Conservation (phyloP, 64 coral and sea anemone genomes). For the Cladopsammia gracilis region DNA sequence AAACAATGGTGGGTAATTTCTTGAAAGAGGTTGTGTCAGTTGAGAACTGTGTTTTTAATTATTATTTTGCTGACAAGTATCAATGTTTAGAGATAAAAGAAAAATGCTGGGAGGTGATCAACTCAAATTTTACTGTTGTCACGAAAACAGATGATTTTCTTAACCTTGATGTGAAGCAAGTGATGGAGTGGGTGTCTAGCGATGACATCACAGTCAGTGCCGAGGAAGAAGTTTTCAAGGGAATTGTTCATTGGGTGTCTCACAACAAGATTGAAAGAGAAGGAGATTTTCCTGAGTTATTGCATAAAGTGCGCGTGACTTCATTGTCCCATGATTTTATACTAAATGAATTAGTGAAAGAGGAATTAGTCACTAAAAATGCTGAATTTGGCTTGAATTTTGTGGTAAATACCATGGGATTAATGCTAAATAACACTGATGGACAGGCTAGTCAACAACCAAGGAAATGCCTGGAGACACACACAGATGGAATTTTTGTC, state of each 20-base stretch:
- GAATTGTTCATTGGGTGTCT: constrained; percentile 62
- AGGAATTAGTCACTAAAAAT: constrained; percentile 35
- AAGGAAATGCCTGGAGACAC: constrained; percentile 51
- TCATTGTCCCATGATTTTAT: constrained; percentile 60
- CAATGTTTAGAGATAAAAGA: constrained; percentile 44
- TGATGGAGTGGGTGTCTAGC: constrained; percentile 51
- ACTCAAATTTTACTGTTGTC: constrained; percentile 60
- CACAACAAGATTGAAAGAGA: constrained; percentile 45
- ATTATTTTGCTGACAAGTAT: constrained; percentile 62
- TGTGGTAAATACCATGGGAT: not conserved
- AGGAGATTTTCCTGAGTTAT: constrained; percentile 55
- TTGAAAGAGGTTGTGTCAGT: constrained; percentile 6
- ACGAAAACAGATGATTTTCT: constrained; percentile 68
- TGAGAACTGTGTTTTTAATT: constrained; percentile 62
- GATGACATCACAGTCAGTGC: constrained; percentile 50
- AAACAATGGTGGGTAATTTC: constrained; percentile 55
- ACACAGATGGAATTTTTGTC: constrained; percentile 46
- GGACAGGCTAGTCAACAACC: not conserved
- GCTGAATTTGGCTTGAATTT: constrained; percentile 38
- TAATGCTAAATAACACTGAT: not conserved
- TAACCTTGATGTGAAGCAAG: constrained; percentile 29
- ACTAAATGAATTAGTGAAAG: not conserved
- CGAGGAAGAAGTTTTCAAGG: constrained; percentile 73
- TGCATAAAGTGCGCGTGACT: constrained; percentile 57
- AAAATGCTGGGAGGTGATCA: constrained; percentile 36